Base-by-base conservation (phyloP, 2,888 invertebrate species). In the Drosophila barbarae region DNA sequence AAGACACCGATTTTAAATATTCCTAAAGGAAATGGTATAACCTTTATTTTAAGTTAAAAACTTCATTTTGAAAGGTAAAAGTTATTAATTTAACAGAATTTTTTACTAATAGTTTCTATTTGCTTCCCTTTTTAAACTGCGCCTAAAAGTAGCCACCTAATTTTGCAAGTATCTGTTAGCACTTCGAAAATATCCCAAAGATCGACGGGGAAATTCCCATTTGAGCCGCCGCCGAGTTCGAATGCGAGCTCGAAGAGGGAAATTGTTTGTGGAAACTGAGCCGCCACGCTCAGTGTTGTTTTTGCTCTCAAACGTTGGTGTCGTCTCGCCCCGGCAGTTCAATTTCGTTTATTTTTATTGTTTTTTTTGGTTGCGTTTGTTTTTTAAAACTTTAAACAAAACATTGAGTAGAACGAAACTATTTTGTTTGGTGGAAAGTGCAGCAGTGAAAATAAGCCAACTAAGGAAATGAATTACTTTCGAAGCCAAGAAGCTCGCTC, bases 271-370 rank as follows among this genome's bases (percentile, higher is more conserved):
- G n/a, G 10, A 28, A 26, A 42, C n/a, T n/a, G n/a, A 26, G 26
- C n/a, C 9, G 26, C 26, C 26, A 5, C 9, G 61, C 56, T 71
- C 42, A 50, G 53, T 67, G 69, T 77, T 72, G 74, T 67, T 73
- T 76, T 77, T 68, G 76, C 87, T 86, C 84, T 80, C 76, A 76
- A 80, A 86, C 87, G 86, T 83, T 52, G 44, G 30, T 61, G 38
- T 57, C n/a, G 54, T 51, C 50, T 46, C 44, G 44, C 41, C 41
- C 44, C 44, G 44, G 58, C 76, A 55, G 75, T 26, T 26, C 1
- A 7, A 26, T 47, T 65, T 21, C 59, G 28, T 3, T 13, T 53
- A 34, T 35, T 49, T 51, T 42, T 57, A 34, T 52, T 42, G 18
- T 51, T 42, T 58, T 36, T 58, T 57, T 58, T 26, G 13, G 9